Evolutionary conservation across 2,888 invertebrate species (phyloP), one percentile per base, ranked within the genome.

Genomic region (Platerodrilus igneus): DNA sequence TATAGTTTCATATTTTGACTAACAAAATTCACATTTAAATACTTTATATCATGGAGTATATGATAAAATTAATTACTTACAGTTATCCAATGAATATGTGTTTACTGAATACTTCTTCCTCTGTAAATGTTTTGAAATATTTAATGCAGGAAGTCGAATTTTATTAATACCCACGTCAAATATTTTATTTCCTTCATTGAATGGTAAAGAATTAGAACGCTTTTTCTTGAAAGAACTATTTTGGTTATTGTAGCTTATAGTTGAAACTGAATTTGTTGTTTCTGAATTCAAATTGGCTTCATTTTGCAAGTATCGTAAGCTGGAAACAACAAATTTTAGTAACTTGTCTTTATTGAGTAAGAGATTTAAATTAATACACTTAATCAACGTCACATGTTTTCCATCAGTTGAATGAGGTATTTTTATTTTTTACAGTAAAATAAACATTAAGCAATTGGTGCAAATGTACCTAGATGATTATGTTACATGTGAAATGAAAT

Each of bases 261-360:
- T 67, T 4, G 41, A 35, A 11, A 31, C 8, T 30, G 32, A 2
- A 7, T 39, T 39, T 8, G 41, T 28, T 2, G 45, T 30, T 7
- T 41, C 10, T 19, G 60, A 47, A 20, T 41, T 36, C 18, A 32
- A 68, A 62, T 52, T 69, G 39, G 59, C 68, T 52, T 64, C 72
- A 71, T 70, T 70, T 71, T 76, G 82, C 26, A 84, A 69, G 59
- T 81, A 78, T 30, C 78, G 76, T 45, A 84, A 71, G 50, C 84
- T 85, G 59, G 35, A 63, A 63, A 46, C 41, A 38, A 37, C n/a
- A n/a, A n/a, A n/a, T n/a, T n/a, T n/a, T n/a, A n/a, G n/a, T n/a
- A n/a, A n/a, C n/a, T n/a, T n/a, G n/a, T n/a, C n/a, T n/a, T n/a
- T n/a, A n/a, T n/a, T n/a, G n/a, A n/a, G n/a, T n/a, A n/a, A n/a